Conservation (phyloP, 1,140 invertebrate genomes). For the Micrasema minimum region DNA sequence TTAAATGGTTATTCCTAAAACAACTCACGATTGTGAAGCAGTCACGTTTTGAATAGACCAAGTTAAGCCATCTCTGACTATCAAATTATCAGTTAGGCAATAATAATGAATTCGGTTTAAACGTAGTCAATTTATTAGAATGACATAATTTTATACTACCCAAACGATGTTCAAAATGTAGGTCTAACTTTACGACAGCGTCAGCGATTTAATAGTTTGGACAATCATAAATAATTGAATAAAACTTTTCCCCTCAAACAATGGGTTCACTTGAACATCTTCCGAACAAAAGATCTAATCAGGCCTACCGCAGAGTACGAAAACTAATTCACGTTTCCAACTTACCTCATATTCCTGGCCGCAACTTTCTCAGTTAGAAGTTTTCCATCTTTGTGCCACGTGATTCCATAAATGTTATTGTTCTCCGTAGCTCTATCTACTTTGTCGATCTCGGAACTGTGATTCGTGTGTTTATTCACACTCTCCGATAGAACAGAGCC, state of each 20-base stretch:
- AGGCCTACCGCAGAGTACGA: neutral
- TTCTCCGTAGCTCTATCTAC: slow-evolving; percentile 39
- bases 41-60: too few species aligned
- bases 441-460: slow-evolving; percentile 51
- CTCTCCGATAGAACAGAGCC: neutral
- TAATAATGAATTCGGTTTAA: too few species aligned
- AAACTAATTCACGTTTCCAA: slow-evolving; percentile 24
- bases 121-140: too few species aligned
- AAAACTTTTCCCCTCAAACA: neutral
- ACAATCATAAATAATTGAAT: slow-evolving; percentile 7
- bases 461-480: slow-evolving; percentile 2
- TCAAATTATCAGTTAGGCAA: too few species aligned
- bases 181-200: too few species aligned
- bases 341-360: slow-evolving; percentile 64
- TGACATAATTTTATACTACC: too few species aligned
- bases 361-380: slow-evolving; percentile 60
- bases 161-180: too few species aligned
- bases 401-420: slow-evolving; percentile 59
- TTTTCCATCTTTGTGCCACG: slow-evolving; percentile 65
- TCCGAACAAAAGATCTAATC: slow-evolving; percentile 24
- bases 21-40: too few species aligned
- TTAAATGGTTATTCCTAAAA: too few species aligned
- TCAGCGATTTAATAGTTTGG: neutral
- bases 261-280: slow-evolving; percentile 12
- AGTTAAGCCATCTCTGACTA: too few species aligned